Evolutionary conservation across 2,797 vertebrate species (phyloP).

Genomic region (Neoniphon sammara): DNA sequence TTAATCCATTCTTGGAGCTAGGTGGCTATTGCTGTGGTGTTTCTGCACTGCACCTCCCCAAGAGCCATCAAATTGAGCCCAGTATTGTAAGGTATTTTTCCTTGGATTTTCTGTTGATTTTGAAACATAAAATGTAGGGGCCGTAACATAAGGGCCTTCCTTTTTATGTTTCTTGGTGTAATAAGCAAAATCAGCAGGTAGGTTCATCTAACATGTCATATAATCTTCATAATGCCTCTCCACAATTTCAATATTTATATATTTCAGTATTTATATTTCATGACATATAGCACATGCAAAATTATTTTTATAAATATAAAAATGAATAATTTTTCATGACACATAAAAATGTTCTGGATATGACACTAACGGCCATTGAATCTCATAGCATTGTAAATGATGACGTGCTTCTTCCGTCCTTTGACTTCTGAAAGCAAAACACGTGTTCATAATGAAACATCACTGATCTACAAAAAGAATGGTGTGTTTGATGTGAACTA

Average conservation of each 20-base stretch:
- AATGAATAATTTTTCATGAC: background rate
- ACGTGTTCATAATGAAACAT: background rate
- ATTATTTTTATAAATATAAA: background rate
- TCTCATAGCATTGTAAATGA: background rate
- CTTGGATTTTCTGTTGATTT: no score
- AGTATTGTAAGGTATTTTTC: no score
- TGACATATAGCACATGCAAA: background rate
- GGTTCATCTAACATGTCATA: background rate
- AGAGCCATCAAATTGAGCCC: no score
- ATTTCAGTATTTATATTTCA: background rate
- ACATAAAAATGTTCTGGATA: background rate
- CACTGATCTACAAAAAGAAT: background rate
- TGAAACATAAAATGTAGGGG: no score
- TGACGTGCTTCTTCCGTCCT: background rate
- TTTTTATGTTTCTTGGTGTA: background rate
- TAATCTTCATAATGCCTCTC: no score
- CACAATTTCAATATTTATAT: no score
- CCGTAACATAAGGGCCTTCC: no score
- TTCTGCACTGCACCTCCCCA: no score
- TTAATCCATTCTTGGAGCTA: no score
- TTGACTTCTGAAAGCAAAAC: background rate
- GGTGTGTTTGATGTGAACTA: slow-evolving; percentile 39
- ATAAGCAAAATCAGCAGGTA: background rate
- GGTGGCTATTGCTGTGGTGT: no score
- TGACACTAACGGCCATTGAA: background rate